Percentiles rank a stretch among this genome's conserved stretches.
These are phyloP conservation scores for Branchipolynoe longqiensis DNA, from an alignment of 2,888 invertebrate species.

Conservation along the genomic window DNA sequence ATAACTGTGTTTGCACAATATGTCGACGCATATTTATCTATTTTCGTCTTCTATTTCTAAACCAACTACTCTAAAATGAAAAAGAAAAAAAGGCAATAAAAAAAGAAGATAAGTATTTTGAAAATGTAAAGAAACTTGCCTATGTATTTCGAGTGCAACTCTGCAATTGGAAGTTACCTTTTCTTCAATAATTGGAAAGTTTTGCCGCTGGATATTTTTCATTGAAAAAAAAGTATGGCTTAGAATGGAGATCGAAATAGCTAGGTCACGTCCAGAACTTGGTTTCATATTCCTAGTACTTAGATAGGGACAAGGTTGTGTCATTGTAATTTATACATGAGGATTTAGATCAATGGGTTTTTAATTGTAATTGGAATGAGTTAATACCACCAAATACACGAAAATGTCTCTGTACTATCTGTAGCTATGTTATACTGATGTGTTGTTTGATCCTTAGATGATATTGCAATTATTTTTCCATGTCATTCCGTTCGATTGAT, in stretches of 20 bases:
- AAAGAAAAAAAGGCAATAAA: too few species aligned
- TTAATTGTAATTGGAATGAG: too few species aligned
- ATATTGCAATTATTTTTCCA: not conserved
- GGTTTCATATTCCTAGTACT: not conserved
- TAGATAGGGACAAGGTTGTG: not conserved
- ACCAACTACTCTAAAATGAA: too few species aligned
- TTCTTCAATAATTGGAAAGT: too few species aligned
- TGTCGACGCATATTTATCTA: not conserved
- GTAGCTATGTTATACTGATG: not conserved
- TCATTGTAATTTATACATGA: conserved; percentile 12
- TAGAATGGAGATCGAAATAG: too few species aligned
- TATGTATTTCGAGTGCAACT: too few species aligned
- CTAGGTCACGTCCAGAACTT: not conserved
- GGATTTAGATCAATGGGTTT: conserved; percentile 11
- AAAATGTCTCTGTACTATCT: not conserved
- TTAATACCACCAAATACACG: too few species aligned
- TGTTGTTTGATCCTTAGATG: not conserved
- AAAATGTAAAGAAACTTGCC: too few species aligned
- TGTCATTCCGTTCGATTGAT: too few species aligned
- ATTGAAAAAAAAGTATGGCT: not conserved
- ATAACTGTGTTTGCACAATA: conserved; percentile 3
- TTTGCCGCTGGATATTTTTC: not conserved
- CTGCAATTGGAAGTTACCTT: too few species aligned
- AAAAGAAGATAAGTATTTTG: too few species aligned
- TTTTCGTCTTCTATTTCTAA: not conserved